Conservation (phyloP, 2,113 vertebrate species). For the Synchiropus splendidus region DNA sequence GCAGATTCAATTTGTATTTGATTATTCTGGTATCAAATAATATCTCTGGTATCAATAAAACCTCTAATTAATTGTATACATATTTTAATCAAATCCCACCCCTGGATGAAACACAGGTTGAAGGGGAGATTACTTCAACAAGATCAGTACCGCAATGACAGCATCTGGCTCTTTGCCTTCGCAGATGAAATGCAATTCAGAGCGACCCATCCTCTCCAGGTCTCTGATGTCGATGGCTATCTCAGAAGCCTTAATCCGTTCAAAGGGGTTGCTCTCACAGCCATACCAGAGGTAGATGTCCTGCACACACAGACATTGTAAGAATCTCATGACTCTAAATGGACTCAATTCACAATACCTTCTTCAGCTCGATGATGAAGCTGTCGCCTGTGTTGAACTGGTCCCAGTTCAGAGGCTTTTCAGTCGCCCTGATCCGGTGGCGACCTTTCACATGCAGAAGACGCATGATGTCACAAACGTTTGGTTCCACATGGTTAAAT, state of each 20-base stretch:
- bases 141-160: conserved; percentile 41
- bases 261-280: conserved; percentile 47
- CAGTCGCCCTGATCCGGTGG: conserved; percentile 37
- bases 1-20: too few species aligned
- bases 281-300: conserved; percentile 65
- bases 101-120: too few species aligned
- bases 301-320: conserved; percentile 22
- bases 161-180: conserved; percentile 53
- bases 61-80: too few species aligned
- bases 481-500: conserved; percentile 51
- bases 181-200: conserved; percentile 31
- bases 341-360: conserved; percentile 26
- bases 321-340: too few species aligned
- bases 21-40: too few species aligned
- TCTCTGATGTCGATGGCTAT: conserved; percentile 58
- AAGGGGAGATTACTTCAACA: background rate
- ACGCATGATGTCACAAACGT: conserved; percentile 21
- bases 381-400: conserved; percentile 68
- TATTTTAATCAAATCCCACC: too few species aligned
- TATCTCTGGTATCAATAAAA: too few species aligned
- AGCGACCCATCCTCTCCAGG: conserved; percentile 55
- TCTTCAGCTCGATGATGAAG: conserved; percentile 66
- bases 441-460: conserved; percentile 62
- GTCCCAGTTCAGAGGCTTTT: conserved; percentile 49
- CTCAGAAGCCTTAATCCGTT: conserved; percentile 55